Evolutionary conservation across 1,140 invertebrate species (phyloP).

Genomic region (Maniola jurtina): DNA sequence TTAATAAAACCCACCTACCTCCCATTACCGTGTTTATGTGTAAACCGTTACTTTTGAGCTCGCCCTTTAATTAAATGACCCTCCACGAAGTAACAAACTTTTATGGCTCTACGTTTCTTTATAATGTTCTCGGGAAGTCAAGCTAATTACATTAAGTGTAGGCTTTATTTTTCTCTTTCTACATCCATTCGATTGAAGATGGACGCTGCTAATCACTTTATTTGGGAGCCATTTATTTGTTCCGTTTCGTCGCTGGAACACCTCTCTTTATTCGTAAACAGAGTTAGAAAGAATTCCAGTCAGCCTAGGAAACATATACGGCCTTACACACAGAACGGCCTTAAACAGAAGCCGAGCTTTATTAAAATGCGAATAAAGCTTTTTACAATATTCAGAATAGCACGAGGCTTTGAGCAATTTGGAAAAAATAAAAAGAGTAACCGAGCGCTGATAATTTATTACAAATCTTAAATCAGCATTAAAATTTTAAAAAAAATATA

Average conservation of each 20-base stretch:
- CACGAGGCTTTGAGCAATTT: neutral
- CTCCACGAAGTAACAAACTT: conserved; percentile 2
- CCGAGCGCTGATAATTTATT: neutral
- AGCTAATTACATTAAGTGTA: neutral
- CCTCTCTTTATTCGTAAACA: no score
- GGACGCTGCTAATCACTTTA: no score
- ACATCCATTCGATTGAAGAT: no score
- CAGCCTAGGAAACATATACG: no score
- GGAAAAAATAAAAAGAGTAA: neutral
- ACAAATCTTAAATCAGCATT: neutral
- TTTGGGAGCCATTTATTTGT: no score
- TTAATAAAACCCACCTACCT: conserved; percentile 4
- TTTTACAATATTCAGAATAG: neutral
- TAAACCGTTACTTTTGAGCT: conserved; percentile 1
- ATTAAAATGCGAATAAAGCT: neutral
- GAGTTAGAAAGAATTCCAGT: no score
- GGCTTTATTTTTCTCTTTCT: no score
- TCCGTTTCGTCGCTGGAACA: no score
- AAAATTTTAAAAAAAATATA: neutral
- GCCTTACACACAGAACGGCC: no score
- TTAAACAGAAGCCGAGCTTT: no score
- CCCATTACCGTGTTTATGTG: conserved; percentile 4
- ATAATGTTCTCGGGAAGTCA: neutral
- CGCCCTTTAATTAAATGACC: conserved; percentile 2
- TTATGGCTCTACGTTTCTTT: neutral